Percentiles rank a stretch among this genome's conserved stretches.
These are phyloP conservation scores for Polydrusus pterygomalis DNA, from an alignment of 2,888 invertebrate genomes.

Conservation along the genomic window DNA sequence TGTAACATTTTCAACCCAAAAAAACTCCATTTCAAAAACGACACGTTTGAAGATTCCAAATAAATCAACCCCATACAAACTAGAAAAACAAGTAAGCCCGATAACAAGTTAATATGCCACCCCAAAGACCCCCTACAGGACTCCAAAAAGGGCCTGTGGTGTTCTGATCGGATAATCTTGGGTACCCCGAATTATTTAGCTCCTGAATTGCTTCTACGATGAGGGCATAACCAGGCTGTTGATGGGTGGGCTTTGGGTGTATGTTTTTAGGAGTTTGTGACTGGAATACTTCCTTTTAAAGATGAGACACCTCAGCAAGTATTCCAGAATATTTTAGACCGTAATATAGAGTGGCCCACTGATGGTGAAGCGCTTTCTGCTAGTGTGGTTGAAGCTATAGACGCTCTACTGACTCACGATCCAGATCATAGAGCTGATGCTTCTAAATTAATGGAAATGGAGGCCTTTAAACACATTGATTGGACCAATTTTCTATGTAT, in stretches of 20 bases:
- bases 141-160: conserved; percentile 83
- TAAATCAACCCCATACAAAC: conserved; percentile 57
- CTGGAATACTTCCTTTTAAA: conserved; percentile 96
- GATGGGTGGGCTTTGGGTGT: conserved; percentile 99
- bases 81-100: conserved; percentile 64
- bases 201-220: conserved; percentile 88
- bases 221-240: conserved; percentile 88
- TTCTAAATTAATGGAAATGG: conserved; percentile 79
- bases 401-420: conserved; percentile 83
- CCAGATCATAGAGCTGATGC: conserved; percentile 82
- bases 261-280: conserved; percentile 96
- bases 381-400: conserved; percentile 83
- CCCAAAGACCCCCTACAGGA: conserved; percentile 80
- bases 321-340: conserved; percentile 89
- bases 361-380: conserved; percentile 88
- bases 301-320: conserved; percentile 94
- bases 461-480: conserved; percentile 82
- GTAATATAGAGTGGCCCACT: conserved; percentile 91
- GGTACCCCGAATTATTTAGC: conserved; percentile 98
- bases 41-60: conserved; percentile 80
- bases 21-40: conserved; percentile 74
- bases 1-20: conserved; percentile 83
- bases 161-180: conserved; percentile 87
- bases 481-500: conserved; percentile 87
- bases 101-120: conserved; percentile 62